Evolutionary conservation across 2,797 vertebrate genomes (phyloP).

Genomic region (Apogon talboti): DNA sequence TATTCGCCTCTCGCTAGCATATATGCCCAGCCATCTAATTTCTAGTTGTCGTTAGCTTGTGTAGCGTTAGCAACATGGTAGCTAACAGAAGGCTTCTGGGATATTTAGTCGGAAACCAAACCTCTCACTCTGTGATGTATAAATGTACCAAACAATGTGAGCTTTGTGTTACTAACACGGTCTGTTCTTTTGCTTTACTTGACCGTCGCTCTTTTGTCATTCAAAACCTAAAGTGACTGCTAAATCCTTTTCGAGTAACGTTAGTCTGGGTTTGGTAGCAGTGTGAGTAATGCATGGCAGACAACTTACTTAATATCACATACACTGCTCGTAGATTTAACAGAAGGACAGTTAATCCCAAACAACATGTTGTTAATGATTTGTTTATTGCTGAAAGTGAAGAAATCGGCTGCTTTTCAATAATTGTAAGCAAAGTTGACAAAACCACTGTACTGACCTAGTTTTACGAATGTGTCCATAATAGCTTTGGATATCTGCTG

Average conservation of each 20-base stretch:
- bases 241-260: background rate
- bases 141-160: rapidly evolving
- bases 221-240: background rate
- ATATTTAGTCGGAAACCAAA: background rate
- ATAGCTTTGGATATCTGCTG: conserved; percentile 30
- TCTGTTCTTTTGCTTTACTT: background rate
- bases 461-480: conserved; percentile 24
- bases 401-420: no score
- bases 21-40: background rate
- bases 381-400: background rate
- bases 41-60: background rate
- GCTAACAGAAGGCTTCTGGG: conserved; percentile 19
- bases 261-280: background rate
- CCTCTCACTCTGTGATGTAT: background rate
- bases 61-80: conserved; percentile 1
- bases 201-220: background rate
- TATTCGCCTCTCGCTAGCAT: background rate
- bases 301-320: background rate
- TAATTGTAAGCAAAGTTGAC: no score
- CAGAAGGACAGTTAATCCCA: background rate
- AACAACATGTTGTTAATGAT: background rate
- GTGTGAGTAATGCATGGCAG: background rate
- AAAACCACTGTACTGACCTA: conserved; percentile 52
- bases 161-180: background rate
- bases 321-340: background rate